phyloP scores from a whole-genome alignment of 2,797 vertebrate species.

The Diceros bicornis region DNA sequence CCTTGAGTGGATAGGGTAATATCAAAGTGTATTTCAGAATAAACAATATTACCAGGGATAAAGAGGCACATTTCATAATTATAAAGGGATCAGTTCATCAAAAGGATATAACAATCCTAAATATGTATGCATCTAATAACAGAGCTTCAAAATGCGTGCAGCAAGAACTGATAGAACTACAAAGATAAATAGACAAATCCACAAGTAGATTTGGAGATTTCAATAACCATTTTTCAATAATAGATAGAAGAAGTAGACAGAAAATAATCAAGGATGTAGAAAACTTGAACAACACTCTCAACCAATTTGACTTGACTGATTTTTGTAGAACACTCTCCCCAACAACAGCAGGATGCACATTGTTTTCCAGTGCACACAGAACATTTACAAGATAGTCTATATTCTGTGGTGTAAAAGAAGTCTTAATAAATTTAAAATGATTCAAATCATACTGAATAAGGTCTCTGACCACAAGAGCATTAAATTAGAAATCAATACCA shows the following conservation, averaged over 20 bases:
- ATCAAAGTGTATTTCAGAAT: conserved; percentile 22
- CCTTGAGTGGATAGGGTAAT: background rate
- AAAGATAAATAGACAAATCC: background rate
- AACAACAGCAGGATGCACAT: background rate
- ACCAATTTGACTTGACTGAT: background rate
- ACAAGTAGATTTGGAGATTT: background rate
- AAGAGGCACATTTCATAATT: background rate
- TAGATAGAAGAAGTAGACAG: background rate
- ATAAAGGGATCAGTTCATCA: background rate
- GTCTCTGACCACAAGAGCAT: background rate
- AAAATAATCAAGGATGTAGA: background rate
- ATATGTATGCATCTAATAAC: background rate
- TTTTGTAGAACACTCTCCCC: too few species aligned
- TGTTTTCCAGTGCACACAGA: background rate
- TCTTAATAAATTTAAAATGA: conserved; percentile 4
- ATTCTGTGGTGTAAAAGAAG: background rate
- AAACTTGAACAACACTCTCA: background rate
- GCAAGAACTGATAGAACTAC: background rate
- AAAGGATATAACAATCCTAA: background rate
- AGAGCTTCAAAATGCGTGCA: background rate
- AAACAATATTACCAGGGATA: background rate
- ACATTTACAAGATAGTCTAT: background rate
- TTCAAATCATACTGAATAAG: background rate
- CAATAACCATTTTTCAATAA: background rate
- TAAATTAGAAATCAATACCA: background rate